A percentile compares a stretch with the other conserved stretches of the same genome.
These are phyloP conservation scores for Thamnophis elegans DNA, from an alignment of 2,797 vertebrate genomes.

Conservation along the genomic window DNA sequence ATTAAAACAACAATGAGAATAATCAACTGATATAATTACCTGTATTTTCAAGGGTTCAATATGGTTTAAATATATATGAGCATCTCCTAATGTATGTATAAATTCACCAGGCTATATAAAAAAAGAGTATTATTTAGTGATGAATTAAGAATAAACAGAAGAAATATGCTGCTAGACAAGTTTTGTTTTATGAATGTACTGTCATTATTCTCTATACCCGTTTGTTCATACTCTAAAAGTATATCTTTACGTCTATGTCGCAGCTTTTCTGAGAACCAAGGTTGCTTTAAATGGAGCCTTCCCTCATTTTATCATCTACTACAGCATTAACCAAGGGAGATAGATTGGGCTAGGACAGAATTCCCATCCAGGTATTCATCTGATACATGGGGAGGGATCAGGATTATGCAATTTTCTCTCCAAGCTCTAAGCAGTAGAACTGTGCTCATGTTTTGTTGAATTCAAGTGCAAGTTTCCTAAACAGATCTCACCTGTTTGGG, in stretches of 20 bases:
- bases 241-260: neutral
- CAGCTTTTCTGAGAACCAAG: neutral
- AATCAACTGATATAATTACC: constrained; percentile 68
- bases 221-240: neutral
- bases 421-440: neutral
- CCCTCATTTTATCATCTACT: neutral
- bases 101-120: constrained; percentile 87
- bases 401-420: neutral
- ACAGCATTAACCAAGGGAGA: neutral
- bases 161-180: neutral
- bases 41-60: constrained; percentile 87
- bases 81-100: constrained; percentile 93
- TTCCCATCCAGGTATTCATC: neutral
- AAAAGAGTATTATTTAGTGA: constrained; percentile 8
- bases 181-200: neutral
- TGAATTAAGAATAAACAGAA: neutral
- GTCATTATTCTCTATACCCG: neutral
- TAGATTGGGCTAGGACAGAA: neutral
- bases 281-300: neutral
- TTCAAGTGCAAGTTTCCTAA: neutral
- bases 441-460: neutral
- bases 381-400: neutral
- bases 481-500: neutral
- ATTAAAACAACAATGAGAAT: neutral
- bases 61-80: constrained; percentile 93